These are phyloP conservation scores for Brachyalestes nurse DNA, from an alignment of 2,797 vertebrate genomes.

Conservation along the genomic window DNA sequence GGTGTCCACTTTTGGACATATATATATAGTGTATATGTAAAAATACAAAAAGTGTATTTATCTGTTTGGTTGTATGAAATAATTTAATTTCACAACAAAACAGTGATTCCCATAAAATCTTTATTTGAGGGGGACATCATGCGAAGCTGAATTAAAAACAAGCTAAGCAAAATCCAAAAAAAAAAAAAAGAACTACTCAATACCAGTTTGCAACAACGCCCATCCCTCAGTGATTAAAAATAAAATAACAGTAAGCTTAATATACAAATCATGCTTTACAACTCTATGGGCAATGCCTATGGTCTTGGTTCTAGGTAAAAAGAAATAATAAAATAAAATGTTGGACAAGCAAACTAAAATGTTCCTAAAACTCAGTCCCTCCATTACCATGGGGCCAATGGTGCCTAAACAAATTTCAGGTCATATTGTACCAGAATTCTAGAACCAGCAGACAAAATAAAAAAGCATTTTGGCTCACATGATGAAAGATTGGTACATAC, in stretches of 20 bases:
- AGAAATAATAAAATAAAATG: no score
- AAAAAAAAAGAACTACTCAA: background rate
- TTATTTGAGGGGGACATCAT: conserved; percentile 75
- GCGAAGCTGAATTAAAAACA: conserved; percentile 62
- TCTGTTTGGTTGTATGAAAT: no score
- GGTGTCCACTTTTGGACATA: no score
- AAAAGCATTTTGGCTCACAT: conserved; percentile 1
- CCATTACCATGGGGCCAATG: background rate
- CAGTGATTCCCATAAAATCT: conserved; percentile 65
- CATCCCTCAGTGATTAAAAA: conserved; percentile 12
- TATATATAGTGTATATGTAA: no score
- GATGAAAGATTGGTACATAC: background rate
- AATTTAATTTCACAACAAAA: background rate
- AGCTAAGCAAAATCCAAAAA: conserved; percentile 14
- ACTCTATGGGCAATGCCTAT: background rate
- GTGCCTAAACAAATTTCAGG: background rate
- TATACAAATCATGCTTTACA: conserved; percentile 35
- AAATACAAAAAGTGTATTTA: no score
- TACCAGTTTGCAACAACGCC: conserved; percentile 4
- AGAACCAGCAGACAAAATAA: background rate
- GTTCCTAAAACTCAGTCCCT: background rate
- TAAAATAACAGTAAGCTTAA: conserved; percentile 6
- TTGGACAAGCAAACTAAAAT: background rate
- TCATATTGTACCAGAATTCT: background rate
- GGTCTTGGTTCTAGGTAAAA: background rate